A percentile compares a stretch with the other conserved stretches of the same genome.
These are phyloP conservation scores for Prochilodus magdalenae DNA, from an alignment of 2,113 vertebrate species.

Conservation along the genomic window DNA sequence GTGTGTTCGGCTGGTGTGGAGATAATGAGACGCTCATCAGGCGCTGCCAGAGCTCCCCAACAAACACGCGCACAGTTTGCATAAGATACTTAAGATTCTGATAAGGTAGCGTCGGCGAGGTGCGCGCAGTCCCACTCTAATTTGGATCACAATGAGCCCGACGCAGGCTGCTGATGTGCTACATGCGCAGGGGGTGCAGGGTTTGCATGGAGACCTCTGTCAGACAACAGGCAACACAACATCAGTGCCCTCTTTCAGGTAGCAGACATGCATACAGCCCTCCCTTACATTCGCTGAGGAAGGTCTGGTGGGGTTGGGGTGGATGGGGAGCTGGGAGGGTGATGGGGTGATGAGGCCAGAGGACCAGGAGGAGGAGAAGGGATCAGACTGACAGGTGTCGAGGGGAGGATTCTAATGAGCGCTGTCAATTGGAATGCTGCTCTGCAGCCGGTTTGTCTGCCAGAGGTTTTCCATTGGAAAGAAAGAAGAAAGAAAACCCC, in stretches of 20 bases:
- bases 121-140: constrained; percentile 81
- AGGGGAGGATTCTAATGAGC: constrained; percentile 74
- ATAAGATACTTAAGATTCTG: constrained; percentile 90
- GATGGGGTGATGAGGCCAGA: constrained; percentile 12
- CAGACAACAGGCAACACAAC: constrained; percentile 64
- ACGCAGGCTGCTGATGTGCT: constrained; percentile 19
- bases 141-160: constrained; percentile 81
- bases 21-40: constrained; percentile 98
- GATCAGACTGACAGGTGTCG: constrained; percentile 71
- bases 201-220: constrained; percentile 87
- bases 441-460: constrained; percentile 60
- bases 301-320: constrained; percentile 56
- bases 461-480: constrained; percentile 54
- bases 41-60: constrained; percentile 83
- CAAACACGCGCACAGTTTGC: constrained; percentile 87
- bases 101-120: constrained; percentile 75
- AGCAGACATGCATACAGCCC: neutral
- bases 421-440: constrained; percentile 78
- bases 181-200: constrained; percentile 79
- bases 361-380: neutral
- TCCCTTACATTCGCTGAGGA: constrained; percentile 25
- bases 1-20: constrained; percentile 87
- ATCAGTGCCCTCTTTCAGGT: constrained; percentile 34
- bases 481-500: constrained; percentile 62
- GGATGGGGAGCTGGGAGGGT: neutral